phyloP scores from a whole-genome alignment of 2,888 invertebrate genomes.

The Acleris sparsana region DNA sequence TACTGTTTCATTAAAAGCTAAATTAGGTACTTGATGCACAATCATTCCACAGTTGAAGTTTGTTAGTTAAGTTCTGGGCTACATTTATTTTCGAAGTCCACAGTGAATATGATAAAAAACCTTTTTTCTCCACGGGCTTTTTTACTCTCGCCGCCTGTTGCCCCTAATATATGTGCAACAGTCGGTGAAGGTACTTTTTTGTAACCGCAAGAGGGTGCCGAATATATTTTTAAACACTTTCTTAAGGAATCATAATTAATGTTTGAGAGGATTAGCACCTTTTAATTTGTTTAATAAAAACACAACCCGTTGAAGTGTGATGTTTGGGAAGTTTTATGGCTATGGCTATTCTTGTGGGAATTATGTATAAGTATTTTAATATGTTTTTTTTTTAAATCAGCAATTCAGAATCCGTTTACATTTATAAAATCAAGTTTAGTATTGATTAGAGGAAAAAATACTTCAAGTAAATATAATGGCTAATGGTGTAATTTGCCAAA shows the following conservation, averaged over 20 bases:
- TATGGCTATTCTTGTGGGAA: neutral
- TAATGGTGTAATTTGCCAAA: conserved; percentile 30
- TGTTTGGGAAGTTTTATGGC: conserved; percentile 1
- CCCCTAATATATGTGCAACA: conserved; percentile 13
- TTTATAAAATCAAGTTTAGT: neutral
- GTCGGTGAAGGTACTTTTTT: conserved; percentile 13
- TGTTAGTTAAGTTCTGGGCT: too few relatives aligned
- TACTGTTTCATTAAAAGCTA: too few relatives aligned
- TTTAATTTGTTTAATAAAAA: conserved; percentile 19
- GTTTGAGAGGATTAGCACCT: conserved; percentile 30
- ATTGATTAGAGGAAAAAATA: neutral
- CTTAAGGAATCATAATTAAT: conserved; percentile 33
- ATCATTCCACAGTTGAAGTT: too few relatives aligned
- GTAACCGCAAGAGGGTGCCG: conserved; percentile 30
- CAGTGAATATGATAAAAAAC: conserved; percentile 14
- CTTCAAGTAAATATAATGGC: conserved; percentile 16
- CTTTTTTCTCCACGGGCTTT: conserved; percentile 16
- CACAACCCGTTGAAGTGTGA: conserved; percentile 30
- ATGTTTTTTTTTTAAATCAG: neutral
- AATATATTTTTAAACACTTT: conserved; percentile 37
- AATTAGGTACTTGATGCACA: too few relatives aligned
- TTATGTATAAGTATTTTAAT: neutral
- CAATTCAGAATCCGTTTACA: neutral
- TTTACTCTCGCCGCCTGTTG: conserved; percentile 28
- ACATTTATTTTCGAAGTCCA: neutral